Conservation (phyloP, 1,140 invertebrate species). For the Pseudomyrmex concolor region DNA sequence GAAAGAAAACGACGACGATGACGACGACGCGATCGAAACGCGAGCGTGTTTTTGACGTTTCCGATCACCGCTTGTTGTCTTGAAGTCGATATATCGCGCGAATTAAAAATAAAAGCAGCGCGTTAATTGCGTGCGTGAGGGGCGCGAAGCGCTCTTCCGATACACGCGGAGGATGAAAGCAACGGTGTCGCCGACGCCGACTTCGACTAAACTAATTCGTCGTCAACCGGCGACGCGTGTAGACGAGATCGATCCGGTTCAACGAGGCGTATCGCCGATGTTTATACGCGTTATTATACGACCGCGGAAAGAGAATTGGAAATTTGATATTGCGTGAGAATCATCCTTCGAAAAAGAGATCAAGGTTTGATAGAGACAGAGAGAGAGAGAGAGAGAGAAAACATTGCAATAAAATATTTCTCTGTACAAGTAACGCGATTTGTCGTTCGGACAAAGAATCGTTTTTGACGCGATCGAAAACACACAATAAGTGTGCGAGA, state of each 20-base stretch:
- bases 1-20: not conserved
- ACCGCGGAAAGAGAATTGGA: not conserved
- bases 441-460: too few relatives aligned
- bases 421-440: not conserved
- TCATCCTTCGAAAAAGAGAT: not conserved
- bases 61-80: not conserved
- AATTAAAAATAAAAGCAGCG: not conserved
- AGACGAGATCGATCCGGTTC: conserved; percentile 48
- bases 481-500: not conserved
- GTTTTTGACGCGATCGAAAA: too few relatives aligned
- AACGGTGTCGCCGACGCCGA: conserved; percentile 16
- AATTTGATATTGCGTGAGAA: not conserved
- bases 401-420: not conserved
- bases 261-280: conserved; percentile 33
- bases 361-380: too few relatives aligned
- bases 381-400: too few relatives aligned
- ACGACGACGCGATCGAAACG: too few relatives aligned
- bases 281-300: conserved; percentile 1
- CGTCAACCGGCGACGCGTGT: conserved; percentile 33
- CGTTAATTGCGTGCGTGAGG: conserved; percentile 9
- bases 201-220: conserved; percentile 54
- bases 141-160: conserved; percentile 16
- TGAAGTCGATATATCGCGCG: not conserved
- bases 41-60: too few relatives aligned
- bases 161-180: not conserved